Percentiles rank a stretch among this genome's conserved stretches.
These are phyloP conservation scores for Platycnemis pennipes DNA, from an alignment of 2,888 invertebrate genomes.

Conservation along the genomic window DNA sequence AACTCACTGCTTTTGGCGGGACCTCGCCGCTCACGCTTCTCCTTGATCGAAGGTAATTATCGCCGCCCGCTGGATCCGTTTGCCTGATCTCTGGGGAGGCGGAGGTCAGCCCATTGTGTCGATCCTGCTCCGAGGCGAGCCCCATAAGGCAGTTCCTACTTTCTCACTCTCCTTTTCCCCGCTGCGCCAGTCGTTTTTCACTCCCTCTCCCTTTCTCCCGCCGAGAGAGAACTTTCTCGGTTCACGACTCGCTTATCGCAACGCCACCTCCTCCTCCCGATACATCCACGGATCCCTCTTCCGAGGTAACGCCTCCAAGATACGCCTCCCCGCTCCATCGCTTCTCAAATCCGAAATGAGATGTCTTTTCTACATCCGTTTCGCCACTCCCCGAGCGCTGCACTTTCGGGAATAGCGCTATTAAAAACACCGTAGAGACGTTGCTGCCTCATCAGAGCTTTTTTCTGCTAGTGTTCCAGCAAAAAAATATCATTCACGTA, in stretches of 20 bases:
- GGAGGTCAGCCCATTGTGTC: conserved; percentile 27
- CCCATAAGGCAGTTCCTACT: neutral
- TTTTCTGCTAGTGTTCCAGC: neutral
- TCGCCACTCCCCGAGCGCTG: neutral
- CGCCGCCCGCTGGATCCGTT: neutral
- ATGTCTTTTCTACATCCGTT: neutral
- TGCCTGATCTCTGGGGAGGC: neutral
- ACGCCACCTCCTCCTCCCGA: neutral
- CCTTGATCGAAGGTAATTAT: conserved; percentile 26
- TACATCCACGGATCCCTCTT: no score
- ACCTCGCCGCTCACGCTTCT: neutral
- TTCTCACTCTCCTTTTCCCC: conserved; percentile 53
- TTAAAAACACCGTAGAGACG: neutral
- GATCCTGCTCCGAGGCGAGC: conserved; percentile 12
- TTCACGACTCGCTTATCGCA: conserved; percentile 31
- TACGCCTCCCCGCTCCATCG: conserved; percentile 44
- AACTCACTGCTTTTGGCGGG: neutral
- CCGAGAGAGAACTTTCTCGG: neutral
- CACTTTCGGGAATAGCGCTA: neutral
- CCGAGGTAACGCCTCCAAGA: conserved; percentile 35
- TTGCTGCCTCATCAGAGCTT: neutral
- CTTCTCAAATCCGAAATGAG: conserved; percentile 39
- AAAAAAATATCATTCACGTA: no score
- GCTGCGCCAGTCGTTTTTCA: conserved; percentile 12
- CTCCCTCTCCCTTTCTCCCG: neutral